Conservation (phyloP, 92 coral and sea anemone species). For the Umimayanthus kanabou region DNA sequence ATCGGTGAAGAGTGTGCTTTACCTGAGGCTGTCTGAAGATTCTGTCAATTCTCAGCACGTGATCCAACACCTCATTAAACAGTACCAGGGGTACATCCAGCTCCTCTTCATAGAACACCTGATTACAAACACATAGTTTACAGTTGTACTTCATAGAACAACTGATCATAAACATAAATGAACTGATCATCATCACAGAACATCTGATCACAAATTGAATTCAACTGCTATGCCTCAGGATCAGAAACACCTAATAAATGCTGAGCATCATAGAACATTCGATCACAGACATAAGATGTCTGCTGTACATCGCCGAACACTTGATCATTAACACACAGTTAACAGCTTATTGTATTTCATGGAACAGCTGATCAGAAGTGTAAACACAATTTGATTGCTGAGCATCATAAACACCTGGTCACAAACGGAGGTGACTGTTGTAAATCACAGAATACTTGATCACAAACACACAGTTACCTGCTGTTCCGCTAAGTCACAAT, state of each 20-base stretch:
- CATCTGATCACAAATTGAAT: too few relatives aligned
- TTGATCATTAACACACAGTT: background rate
- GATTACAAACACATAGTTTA: slow-evolving; percentile 10
- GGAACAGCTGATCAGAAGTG: background rate
- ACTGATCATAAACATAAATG: too few relatives aligned
- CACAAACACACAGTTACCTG: background rate
- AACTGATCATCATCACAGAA: too few relatives aligned
- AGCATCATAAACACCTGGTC: background rate
- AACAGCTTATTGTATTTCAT: background rate
- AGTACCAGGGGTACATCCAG: slow-evolving; percentile 96
- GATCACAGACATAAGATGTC: background rate
- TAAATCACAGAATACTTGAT: slow-evolving; percentile 57
- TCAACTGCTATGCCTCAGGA: background rate
- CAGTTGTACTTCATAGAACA: background rate
- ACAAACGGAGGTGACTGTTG: background rate
- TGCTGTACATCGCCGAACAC: background rate
- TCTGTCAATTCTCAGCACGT: slow-evolving; percentile 96
- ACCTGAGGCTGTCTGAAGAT: slow-evolving; percentile 99
- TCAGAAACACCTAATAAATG: background rate
- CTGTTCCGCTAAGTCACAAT: background rate
- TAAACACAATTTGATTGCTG: background rate
- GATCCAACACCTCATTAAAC: slow-evolving; percentile 97
- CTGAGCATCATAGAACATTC: background rate
- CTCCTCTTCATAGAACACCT: slow-evolving; percentile 99
- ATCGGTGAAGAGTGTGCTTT: background rate